A percentile compares a stretch with the other conserved stretches of the same genome.
Conservation (phyloP, 2,888 invertebrate genomes). For the Synergus japonicus region DNA sequence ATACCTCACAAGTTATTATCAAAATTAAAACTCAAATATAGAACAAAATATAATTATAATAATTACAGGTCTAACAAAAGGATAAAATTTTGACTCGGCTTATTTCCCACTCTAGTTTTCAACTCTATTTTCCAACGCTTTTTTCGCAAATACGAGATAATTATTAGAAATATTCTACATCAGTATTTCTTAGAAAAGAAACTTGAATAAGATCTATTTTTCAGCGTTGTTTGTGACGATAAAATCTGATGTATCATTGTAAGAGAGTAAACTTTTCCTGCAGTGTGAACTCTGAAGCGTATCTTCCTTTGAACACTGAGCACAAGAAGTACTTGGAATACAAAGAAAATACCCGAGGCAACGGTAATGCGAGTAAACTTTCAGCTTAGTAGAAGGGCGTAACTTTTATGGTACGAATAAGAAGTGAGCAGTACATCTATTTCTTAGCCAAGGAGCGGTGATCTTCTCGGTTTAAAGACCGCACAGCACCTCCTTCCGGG, state of each 20-base stretch:
- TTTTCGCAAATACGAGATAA: no score
- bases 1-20: neutral
- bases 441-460: conserved; percentile 19
- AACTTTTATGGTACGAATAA: conserved; percentile 41
- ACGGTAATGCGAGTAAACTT: conserved; percentile 49
- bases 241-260: conserved; percentile 33
- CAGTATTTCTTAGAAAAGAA: neutral
- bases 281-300: conserved; percentile 13
- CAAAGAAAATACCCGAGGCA: conserved; percentile 35
- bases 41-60: neutral
- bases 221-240: conserved; percentile 3
- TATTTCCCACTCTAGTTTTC: no score
- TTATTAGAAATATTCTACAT: neutral
- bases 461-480: conserved; percentile 30
- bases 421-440: conserved; percentile 24
- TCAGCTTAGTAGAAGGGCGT: conserved; percentile 22
- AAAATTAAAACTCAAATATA: neutral
- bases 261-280: conserved; percentile 31
- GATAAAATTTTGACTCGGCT: no score
- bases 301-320: conserved; percentile 19
- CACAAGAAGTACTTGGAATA: conserved; percentile 13
- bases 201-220: neutral
- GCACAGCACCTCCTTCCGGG: conserved; percentile 12
- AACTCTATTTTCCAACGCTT: no score
- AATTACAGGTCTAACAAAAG: no score